A percentile compares a stretch with the other conserved stretches of the same genome.
Evolutionary conservation across 2,797 vertebrate genomes (phyloP).

Genomic region (Sparus aurata): DNA sequence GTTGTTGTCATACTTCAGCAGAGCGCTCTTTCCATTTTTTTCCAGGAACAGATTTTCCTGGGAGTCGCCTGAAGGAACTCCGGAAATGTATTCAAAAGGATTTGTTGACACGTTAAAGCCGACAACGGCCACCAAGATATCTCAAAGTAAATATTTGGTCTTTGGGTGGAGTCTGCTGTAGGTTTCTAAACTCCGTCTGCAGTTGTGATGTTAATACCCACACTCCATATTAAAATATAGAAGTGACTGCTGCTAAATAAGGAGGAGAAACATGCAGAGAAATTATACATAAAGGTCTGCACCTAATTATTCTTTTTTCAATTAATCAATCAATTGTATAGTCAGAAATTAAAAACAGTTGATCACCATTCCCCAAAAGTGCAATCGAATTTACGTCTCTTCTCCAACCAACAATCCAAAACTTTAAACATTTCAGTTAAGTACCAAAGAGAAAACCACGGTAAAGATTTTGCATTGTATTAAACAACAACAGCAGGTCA

Average conservation of each 20-base stretch:
- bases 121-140: too few relatives aligned
- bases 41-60: slow-evolving; percentile 12
- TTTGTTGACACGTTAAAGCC: not conserved
- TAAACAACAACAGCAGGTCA: not conserved
- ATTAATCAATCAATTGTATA: not conserved
- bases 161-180: not conserved
- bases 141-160: not conserved
- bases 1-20: slow-evolving; percentile 3
- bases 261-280: not conserved
- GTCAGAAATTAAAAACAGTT: not conserved
- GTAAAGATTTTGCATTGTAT: not conserved
- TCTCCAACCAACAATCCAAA: not conserved
- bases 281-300: not conserved
- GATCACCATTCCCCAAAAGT: not conserved
- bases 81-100: not conserved
- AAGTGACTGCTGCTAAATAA: not conserved
- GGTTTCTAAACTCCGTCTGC: not conserved
- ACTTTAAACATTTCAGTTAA: not conserved
- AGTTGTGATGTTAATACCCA: not conserved
- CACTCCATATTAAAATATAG: not conserved
- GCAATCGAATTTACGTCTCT: not conserved
- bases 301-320: not conserved
- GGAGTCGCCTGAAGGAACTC: not conserved
- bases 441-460: not conserved
- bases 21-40: slow-evolving; percentile 30